phyloP scores from a whole-genome alignment of 2,113 vertebrate genomes.

The Ammodytes marinus region DNA sequence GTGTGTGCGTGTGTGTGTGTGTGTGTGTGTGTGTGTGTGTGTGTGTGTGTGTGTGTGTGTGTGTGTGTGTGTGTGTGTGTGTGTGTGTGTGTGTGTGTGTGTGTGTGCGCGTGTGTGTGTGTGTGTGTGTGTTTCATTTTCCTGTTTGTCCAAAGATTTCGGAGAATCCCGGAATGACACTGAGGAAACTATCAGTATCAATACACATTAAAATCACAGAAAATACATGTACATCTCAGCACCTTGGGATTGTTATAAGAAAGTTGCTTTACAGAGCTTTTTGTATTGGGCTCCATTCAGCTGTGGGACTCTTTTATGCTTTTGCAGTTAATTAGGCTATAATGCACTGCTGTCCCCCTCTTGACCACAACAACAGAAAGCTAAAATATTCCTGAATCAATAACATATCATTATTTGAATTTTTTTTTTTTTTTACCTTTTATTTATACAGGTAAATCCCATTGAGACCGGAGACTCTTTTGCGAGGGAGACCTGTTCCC shows the following conservation, averaged over 20 bases:
- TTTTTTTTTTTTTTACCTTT: too few relatives aligned
- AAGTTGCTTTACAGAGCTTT: too few relatives aligned
- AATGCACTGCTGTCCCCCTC: not conserved
- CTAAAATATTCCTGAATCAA: not conserved
- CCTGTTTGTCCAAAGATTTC: slow-evolving; percentile 50
- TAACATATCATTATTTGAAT: too few relatives aligned
- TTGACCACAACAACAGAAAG: not conserved
- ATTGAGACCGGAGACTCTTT: too few relatives aligned
- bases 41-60: too few relatives aligned
- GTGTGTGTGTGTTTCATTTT: slow-evolving; percentile 27
- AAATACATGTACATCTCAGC: not conserved
- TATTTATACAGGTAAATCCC: too few relatives aligned
- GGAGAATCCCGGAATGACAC: slow-evolving; percentile 14
- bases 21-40: too few relatives aligned
- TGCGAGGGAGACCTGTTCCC: too few relatives aligned
- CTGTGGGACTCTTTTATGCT: too few relatives aligned
- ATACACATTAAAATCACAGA: not conserved
- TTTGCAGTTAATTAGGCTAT: not conserved
- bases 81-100: too few relatives aligned
- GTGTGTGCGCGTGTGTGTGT: accelerated
- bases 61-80: too few relatives aligned
- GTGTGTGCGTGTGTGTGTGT: accelerated
- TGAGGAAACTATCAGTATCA: not conserved
- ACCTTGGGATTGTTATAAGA: not conserved
- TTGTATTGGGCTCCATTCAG: too few relatives aligned